Percentiles rank a stretch among this genome's conserved stretches.
Conservation (phyloP, 2,113 vertebrate species). For the Athene noctua region DNA sequence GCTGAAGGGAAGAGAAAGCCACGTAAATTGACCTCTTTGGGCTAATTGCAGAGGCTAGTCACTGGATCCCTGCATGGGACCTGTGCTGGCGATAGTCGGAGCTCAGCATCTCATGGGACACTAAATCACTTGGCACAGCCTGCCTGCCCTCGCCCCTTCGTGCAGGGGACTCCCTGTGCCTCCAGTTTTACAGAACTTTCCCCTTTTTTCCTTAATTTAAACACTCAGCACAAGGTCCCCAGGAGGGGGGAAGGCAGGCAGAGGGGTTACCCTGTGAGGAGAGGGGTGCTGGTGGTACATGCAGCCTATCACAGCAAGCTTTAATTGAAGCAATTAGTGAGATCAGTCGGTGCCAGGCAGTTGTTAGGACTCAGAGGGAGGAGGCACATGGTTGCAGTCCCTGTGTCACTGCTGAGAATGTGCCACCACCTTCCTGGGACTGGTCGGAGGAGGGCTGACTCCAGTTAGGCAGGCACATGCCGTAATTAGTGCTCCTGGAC, state of each 20-base stretch:
- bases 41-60: neutral
- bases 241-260: neutral
- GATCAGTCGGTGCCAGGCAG: neutral
- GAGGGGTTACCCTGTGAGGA: accelerated
- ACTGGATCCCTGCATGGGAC: neutral
- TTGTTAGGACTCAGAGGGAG: neutral
- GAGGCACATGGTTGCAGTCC: neutral
- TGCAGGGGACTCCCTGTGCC: neutral
- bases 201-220: neutral
- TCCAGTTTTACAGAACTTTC: neutral
- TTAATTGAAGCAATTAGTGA: neutral
- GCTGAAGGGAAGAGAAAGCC: neutral
- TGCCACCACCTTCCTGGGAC: neutral
- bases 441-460: neutral
- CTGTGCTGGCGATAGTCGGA: neutral
- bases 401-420: neutral
- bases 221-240: neutral
- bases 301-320: neutral
- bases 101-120: neutral
- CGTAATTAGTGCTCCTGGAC: neutral
- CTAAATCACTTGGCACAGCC: accelerated
- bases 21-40: neutral
- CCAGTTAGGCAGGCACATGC: accelerated
- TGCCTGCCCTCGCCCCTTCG: neutral
- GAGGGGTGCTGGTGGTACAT: neutral